Evolutionary conservation across 2,113 vertebrate genomes (phyloP).

Genomic region (Prunella himalayana): DNA sequence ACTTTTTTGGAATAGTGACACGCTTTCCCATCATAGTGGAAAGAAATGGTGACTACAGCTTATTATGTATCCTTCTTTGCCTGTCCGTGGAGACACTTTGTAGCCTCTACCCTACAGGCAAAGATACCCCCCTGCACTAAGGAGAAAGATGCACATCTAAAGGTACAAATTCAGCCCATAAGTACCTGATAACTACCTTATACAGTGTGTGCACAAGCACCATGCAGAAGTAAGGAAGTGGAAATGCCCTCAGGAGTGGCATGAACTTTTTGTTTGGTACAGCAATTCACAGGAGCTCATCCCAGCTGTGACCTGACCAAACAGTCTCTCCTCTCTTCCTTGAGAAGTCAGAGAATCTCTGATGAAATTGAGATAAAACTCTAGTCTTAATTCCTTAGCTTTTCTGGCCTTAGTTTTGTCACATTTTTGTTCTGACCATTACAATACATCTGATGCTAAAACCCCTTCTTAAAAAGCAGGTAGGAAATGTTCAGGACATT

Average conservation of each 20-base stretch:
- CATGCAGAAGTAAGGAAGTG: neutral
- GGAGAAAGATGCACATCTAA: neutral
- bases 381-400: neutral
- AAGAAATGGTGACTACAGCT: neutral
- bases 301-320: neutral
- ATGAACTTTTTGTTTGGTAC: neutral
- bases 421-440: neutral
- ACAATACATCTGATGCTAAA: neutral
- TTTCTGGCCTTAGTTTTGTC: neutral
- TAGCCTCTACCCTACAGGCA: neutral
- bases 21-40: neutral
- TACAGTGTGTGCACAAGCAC: accelerated
- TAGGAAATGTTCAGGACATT: neutral
- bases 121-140: neutral
- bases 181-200: neutral
- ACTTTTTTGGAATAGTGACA: accelerated
- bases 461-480: neutral
- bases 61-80: neutral
- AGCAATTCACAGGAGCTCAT: neutral
- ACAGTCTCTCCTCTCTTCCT: neutral
- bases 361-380: neutral
- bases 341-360: neutral
- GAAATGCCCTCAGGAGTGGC: neutral
- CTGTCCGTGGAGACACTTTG: neutral
- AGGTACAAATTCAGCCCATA: neutral